Percentiles rank a stretch among this genome's conserved stretches.
These are phyloP conservation scores for Anniella stebbinsi DNA, from an alignment of 2,797 vertebrate species.

Conservation along the genomic window DNA sequence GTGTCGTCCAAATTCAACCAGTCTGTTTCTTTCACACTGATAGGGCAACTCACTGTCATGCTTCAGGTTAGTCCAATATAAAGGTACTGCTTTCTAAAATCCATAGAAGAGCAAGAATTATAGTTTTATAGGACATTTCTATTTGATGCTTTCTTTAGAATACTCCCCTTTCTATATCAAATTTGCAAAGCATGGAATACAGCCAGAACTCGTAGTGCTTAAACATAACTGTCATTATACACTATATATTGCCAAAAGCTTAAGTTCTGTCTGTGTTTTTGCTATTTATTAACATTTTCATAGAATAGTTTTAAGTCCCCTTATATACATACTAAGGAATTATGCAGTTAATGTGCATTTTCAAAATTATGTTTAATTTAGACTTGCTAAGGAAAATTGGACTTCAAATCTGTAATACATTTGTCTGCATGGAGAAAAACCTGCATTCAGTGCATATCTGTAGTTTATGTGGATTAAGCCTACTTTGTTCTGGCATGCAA, in stretches of 20 bases:
- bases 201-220: background rate
- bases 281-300: conserved; percentile 17
- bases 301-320: background rate
- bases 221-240: conserved; percentile 12
- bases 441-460: background rate
- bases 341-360: conserved; percentile 11
- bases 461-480: conserved; percentile 17
- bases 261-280: conserved; percentile 1
- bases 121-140: conserved; percentile 6
- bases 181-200: background rate
- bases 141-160: conserved; percentile 18
- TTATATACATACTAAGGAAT: background rate
- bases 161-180: background rate
- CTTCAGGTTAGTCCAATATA: background rate
- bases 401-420: background rate
- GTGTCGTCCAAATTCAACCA: no score
- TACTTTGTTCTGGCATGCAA: conserved; percentile 10
- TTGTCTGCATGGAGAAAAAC: background rate
- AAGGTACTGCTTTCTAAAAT: background rate
- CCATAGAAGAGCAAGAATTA: background rate
- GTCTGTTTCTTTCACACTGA: background rate
- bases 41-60: background rate
- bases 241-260: background rate
- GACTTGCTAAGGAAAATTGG: conserved; percentile 7
- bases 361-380: conserved; percentile 20